Conservation (phyloP, 2,888 invertebrate species). For the Helicoverpa assulta region DNA sequence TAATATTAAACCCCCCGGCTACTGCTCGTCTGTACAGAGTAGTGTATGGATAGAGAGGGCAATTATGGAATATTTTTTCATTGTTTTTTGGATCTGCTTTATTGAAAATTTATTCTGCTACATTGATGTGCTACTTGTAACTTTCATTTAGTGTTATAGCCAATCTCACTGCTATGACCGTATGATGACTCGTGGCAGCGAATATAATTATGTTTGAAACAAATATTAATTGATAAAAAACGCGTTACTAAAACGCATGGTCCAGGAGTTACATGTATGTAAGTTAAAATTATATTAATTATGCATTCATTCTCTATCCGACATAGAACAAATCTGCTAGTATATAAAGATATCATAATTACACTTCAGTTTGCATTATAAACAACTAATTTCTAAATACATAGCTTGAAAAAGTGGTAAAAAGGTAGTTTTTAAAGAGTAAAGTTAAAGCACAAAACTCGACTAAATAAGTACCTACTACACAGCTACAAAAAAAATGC, state of each 20-base stretch:
- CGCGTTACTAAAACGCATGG: no score
- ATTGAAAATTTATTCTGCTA: not conserved
- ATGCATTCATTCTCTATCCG: no score
- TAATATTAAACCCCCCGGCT: conserved; percentile 87
- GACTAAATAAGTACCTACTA: not conserved
- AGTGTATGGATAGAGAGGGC: conserved; percentile 60
- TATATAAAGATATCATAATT: no score
- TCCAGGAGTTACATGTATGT: no score
- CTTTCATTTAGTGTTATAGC: conserved; percentile 22
- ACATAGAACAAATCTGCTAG: no score
- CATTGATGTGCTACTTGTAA: conserved; percentile 11
- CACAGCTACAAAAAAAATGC: not conserved
- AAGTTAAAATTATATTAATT: no score
- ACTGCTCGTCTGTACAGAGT: conserved; percentile 73
- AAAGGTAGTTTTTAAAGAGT: no score
- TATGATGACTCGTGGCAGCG: conserved; percentile 31
- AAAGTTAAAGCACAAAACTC: not conserved
- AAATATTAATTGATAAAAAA: no score
- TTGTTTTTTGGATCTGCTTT: not conserved
- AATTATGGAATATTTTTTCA: not conserved
- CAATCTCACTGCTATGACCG: conserved; percentile 22
- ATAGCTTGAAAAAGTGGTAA: no score
- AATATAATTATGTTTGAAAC: no score
- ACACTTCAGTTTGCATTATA: no score
- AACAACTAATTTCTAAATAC: no score